Conservation (phyloP, 2,797 vertebrate genomes). For the Liparis tanakae region DNA sequence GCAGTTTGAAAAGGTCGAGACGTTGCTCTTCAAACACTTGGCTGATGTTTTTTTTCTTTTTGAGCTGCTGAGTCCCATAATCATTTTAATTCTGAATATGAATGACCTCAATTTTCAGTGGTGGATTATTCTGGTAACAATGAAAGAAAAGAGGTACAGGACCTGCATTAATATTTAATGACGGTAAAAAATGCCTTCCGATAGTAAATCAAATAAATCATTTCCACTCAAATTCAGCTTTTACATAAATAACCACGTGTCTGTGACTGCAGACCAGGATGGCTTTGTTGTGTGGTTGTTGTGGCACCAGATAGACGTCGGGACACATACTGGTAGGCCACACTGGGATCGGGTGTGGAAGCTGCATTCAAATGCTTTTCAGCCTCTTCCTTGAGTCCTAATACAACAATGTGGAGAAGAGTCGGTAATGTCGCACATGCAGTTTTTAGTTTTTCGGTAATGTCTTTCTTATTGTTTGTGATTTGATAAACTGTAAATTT, state of each 20-base stretch:
- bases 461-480: not conserved
- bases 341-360: constrained; percentile 27
- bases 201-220: not conserved
- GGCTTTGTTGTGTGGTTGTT: constrained; percentile 59
- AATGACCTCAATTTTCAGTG: constrained; percentile 6
- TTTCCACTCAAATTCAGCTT: not conserved
- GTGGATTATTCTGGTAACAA: constrained; percentile 14
- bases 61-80: constrained; percentile 7
- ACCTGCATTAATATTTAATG: constrained; percentile 22
- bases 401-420: not conserved
- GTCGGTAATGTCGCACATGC: not conserved
- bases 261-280: constrained; percentile 19
- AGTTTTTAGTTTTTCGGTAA: not conserved
- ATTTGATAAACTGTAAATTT: not conserved
- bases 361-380: constrained; percentile 42
- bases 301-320: constrained; percentile 50
- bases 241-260: constrained; percentile 20
- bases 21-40: not conserved
- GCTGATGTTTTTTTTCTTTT: not conserved
- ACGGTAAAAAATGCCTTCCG: not conserved
- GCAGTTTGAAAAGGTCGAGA: constrained; percentile 1
- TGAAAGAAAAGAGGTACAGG: not conserved
- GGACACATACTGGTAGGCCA: not conserved
- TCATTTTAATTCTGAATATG: constrained; percentile 28
- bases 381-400: constrained; percentile 22